These are phyloP conservation scores for Napeogenes sylphis DNA, from an alignment of 2,888 invertebrate species.

Conservation along the genomic window DNA sequence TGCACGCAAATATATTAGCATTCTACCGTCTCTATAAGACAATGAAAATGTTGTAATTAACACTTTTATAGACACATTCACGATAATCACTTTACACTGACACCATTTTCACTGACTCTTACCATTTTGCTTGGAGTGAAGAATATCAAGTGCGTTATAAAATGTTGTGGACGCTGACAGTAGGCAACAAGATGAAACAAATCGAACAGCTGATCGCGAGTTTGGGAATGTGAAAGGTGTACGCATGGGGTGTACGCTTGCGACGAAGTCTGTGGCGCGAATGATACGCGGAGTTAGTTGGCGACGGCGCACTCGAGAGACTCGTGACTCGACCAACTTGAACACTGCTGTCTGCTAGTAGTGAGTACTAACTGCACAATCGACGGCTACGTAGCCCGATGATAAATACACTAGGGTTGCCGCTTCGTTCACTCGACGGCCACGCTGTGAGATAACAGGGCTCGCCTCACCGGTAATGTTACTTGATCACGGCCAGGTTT, in stretches of 20 bases:
- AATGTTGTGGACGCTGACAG: too few relatives aligned
- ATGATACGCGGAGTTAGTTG: slow-evolving; percentile 60
- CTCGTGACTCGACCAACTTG: slow-evolving; percentile 57
- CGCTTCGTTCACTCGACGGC: slow-evolving; percentile 55
- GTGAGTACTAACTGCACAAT: slow-evolving; percentile 39
- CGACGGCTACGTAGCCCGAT: slow-evolving; percentile 52
- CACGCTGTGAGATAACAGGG: slow-evolving; percentile 58
- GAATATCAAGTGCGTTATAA: neutral
- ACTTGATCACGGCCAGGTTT: slow-evolving; percentile 55
- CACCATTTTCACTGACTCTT: slow-evolving; percentile 59
- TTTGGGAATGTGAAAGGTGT: slow-evolving; percentile 49
- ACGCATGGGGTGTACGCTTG: slow-evolving; percentile 55
- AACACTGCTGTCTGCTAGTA: slow-evolving; percentile 39
- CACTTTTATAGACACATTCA: slow-evolving; percentile 19
- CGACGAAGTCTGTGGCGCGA: slow-evolving; percentile 65
- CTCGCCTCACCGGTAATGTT: slow-evolving; percentile 37
- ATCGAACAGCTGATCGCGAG: slow-evolving; percentile 62
- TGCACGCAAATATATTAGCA: slow-evolving; percentile 8
- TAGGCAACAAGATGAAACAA: slow-evolving; percentile 24
- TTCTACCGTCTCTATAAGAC: slow-evolving; percentile 8
- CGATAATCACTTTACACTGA: slow-evolving; percentile 49
- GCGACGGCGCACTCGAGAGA: slow-evolving; percentile 65
- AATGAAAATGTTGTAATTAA: slow-evolving; percentile 9
- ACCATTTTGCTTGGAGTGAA: slow-evolving; percentile 56
- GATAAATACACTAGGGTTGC: slow-evolving; percentile 65